phyloP scores from a whole-genome alignment of 2,113 vertebrate species.

The Guaruba guarouba region DNA sequence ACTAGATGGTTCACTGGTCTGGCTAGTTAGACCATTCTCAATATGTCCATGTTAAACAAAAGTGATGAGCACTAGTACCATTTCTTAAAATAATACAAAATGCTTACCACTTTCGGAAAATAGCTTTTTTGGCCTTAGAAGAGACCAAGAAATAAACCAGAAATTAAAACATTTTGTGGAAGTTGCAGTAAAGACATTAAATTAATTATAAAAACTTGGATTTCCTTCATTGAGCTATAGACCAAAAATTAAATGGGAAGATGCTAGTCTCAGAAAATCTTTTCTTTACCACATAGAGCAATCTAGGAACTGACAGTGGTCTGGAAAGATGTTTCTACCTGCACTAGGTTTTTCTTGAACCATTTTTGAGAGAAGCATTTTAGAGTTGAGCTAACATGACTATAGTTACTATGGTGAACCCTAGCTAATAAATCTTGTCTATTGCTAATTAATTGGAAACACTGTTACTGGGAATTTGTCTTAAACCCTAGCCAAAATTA shows the following conservation, averaged over 20 bases:
- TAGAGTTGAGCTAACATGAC: background rate
- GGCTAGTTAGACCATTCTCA: background rate
- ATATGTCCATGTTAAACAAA: background rate
- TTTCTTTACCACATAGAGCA: background rate
- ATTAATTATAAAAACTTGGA: background rate
- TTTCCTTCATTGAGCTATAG: background rate
- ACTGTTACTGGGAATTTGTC: background rate
- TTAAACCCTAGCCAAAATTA: background rate
- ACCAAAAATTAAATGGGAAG: background rate
- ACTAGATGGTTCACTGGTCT: background rate
- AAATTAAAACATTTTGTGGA: background rate
- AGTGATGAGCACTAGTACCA: accelerated
- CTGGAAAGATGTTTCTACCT: background rate
- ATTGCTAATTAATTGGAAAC: background rate
- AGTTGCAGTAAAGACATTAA: background rate
- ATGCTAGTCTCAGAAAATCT: background rate
- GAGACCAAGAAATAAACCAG: background rate
- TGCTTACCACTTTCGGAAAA: background rate
- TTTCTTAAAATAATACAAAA: background rate
- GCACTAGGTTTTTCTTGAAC: background rate
- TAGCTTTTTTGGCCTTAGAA: background rate
- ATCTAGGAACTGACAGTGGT: background rate
- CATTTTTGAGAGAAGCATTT: background rate
- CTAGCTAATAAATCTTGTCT: background rate
- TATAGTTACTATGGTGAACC: background rate